phyloP scores from a whole-genome alignment of 2,888 invertebrate species.

The Dryocosmus kuriphilus region DNA sequence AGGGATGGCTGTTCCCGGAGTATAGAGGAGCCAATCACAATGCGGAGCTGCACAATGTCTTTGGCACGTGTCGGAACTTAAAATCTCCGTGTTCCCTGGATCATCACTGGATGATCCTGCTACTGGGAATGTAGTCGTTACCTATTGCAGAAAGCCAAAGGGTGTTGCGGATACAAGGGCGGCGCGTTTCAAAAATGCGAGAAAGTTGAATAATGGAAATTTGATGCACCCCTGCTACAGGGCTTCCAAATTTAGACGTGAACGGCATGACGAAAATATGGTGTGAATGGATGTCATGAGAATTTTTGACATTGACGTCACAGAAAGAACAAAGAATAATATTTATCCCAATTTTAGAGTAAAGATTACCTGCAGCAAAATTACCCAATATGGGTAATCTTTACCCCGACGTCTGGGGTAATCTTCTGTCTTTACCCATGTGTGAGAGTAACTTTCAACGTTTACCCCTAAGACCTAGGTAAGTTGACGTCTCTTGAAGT shows the following conservation, averaged over 20 bases:
- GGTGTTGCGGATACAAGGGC: constrained; percentile 6
- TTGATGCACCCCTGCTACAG: background rate
- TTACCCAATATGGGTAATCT: too few relatives aligned
- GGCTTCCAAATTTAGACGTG: background rate
- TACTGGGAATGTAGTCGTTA: constrained; percentile 23
- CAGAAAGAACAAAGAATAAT: too few relatives aligned
- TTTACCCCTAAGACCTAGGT: too few relatives aligned
- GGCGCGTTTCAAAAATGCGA: constrained; percentile 17
- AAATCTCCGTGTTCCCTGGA: background rate
- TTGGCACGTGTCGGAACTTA: constrained; percentile 18
- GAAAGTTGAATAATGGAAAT: background rate
- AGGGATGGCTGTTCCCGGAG: background rate
- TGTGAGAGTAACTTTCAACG: too few relatives aligned
- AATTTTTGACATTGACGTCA: constrained; percentile 1
- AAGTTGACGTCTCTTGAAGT: too few relatives aligned
- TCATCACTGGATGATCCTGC: constrained; percentile 13
- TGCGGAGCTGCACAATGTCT: background rate
- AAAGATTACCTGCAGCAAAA: too few relatives aligned
- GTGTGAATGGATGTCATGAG: background rate
- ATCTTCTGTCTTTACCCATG: too few relatives aligned
- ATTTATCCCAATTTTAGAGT: too few relatives aligned
- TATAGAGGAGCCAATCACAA: constrained; percentile 6
- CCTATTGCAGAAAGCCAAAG: constrained; percentile 26
- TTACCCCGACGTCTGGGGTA: too few relatives aligned
- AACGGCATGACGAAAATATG: background rate